Base-by-base conservation (phyloP, 2,888 invertebrate genomes). In the Andrena praecox region DNA sequence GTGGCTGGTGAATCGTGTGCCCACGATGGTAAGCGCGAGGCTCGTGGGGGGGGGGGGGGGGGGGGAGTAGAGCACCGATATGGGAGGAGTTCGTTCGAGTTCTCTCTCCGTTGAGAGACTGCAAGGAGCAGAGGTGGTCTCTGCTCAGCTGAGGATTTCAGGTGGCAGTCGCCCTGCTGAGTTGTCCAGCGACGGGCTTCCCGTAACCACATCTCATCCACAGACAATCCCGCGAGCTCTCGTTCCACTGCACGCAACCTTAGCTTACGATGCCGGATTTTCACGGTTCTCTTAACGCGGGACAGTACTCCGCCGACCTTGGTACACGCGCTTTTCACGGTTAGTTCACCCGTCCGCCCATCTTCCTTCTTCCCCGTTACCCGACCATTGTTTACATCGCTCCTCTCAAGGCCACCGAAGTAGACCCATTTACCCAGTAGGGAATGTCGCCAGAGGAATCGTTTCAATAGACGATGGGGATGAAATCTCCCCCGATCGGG, bases 81-180 rank as follows among this genome's bases (percentile, higher is more conserved):
- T 89, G 90, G 90, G 90, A 90, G 90, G 90, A 90, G 90, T 88
- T 89, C 86, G 77, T 82, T 80, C 76, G 85, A 86, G 86, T 89
- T 82, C 80, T 82, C 87, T 87, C 85, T 84, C 84, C 75, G 78
- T 82, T 66, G 77, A 82, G 86, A 86, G 87, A 86, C 86, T 86
- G 88, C 85, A 87, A 87, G 89, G 83, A 87, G 89, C 89, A 89
- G 88, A 89, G 89, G 90, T 89, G 91, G 91, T 89, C 87, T 92
- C 87, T 87, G 88, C 91, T 87, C 89, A 90, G 86, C 89, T 87
- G 89, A 89, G 81, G 88, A 89, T 89, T 89, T 91, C 92, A 89
- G 89, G 90, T 92, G 92, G 91, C 91, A 91, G 91, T 91, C 89
- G 90, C 90, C 91, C 91, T 86, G 90, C 87, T 85, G 91, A 90